A percentile compares a stretch with the other conserved stretches of the same genome.
Evolutionary conservation across 2,888 invertebrate genomes (phyloP).

Genomic region (Phania funesta): DNA sequence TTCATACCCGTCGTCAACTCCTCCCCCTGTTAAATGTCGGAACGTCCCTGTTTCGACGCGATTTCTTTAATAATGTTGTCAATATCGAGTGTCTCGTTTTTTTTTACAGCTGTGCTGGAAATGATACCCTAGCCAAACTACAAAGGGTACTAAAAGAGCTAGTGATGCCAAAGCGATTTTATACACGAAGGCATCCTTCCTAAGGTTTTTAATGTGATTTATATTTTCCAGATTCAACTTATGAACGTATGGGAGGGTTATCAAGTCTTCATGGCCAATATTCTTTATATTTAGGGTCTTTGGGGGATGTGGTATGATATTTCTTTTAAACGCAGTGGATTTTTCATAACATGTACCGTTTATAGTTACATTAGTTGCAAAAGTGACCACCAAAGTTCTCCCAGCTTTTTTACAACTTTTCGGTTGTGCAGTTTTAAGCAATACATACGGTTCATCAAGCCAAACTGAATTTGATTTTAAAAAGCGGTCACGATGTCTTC

Average conservation of each 20-base stretch:
- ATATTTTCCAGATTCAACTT: slow-evolving; percentile 4
- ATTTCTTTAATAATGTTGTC: too few species aligned
- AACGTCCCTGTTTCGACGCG: too few species aligned
- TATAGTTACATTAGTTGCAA: background rate
- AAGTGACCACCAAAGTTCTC: background rate
- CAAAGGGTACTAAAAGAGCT: background rate
- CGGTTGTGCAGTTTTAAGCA: too few species aligned
- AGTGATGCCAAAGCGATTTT: background rate
- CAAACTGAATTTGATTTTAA: too few species aligned
- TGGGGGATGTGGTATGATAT: background rate
- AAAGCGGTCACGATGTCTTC: too few species aligned
- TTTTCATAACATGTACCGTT: background rate
- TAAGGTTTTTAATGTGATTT: background rate
- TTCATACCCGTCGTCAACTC: too few species aligned
- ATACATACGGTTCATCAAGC: too few species aligned
- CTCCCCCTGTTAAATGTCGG: too few species aligned
- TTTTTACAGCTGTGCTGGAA: slow-evolving; percentile 10
- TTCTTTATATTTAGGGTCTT: slow-evolving; percentile 8
- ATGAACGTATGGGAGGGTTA: slow-evolving; percentile 7
- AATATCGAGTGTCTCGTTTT: too few species aligned
- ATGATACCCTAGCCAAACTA: slow-evolving; percentile 1
- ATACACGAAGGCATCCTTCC: background rate
- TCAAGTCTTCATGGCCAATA: background rate
- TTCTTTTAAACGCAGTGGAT: background rate
- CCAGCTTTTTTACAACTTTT: too few species aligned